A percentile compares a stretch with the other conserved stretches of the same genome.
Evolutionary conservation across 2,113 vertebrate genomes (phyloP).

Genomic region (Archilochus colubris): DNA sequence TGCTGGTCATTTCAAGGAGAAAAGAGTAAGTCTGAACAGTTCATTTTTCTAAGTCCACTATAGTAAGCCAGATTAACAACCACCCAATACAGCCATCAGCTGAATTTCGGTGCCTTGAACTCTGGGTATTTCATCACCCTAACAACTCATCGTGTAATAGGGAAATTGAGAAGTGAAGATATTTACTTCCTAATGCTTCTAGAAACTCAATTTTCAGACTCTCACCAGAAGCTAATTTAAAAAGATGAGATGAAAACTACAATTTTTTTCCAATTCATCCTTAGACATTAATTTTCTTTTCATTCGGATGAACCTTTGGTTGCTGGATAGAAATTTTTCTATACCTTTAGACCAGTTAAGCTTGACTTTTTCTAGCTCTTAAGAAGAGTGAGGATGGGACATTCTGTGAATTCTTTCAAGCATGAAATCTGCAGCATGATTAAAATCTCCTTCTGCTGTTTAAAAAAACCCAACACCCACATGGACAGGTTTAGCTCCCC

Average conservation of each 20-base stretch:
- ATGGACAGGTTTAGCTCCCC: constrained; percentile 23
- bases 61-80: not conserved
- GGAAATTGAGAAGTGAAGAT: not conserved
- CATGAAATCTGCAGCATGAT: constrained; percentile 61
- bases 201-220: not conserved
- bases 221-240: not conserved
- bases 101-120: not conserved
- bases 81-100: not conserved
- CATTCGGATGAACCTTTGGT: not conserved
- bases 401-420: constrained; percentile 57
- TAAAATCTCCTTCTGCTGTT: constrained; percentile 53
- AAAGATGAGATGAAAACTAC: constrained; percentile 20
- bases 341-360: constrained; percentile 36
- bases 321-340: constrained; percentile 21
- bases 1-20: not conserved
- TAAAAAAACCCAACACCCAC: not conserved
- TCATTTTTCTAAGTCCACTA: not conserved
- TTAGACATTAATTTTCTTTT: constrained; percentile 25
- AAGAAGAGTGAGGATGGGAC: constrained; percentile 35
- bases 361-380: constrained; percentile 41
- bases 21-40: not conserved
- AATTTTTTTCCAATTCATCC: not conserved
- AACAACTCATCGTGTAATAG: constrained; percentile 8
- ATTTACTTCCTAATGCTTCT: not conserved
- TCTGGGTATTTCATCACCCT: constrained; percentile 1